Conservation (phyloP, 2,888 invertebrate species). For the Morinoia aosen region DNA sequence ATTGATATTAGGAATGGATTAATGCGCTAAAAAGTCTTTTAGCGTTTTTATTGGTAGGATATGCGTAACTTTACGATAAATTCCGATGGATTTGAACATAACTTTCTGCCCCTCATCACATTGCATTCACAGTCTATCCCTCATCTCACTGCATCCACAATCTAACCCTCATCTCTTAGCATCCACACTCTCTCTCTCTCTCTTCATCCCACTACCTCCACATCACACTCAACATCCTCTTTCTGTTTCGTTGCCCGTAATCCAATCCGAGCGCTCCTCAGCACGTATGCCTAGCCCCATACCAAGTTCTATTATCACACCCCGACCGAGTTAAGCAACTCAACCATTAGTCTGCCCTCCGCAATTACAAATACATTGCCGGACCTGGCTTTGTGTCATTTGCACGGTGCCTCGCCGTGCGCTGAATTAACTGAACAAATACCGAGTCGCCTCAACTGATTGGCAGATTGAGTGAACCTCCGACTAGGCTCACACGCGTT, state of each 20-base stretch:
- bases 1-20: too few species aligned
- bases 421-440: constrained; percentile 12
- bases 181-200: too few species aligned
- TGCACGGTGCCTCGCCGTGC: not conserved
- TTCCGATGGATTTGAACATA: too few species aligned
- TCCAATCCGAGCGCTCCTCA: not conserved
- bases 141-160: too few species aligned
- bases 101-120: too few species aligned
- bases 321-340: not conserved
- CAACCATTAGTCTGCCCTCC: not conserved
- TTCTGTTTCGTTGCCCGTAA: not conserved
- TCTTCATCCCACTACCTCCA: too few species aligned
- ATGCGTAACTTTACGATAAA: too few species aligned
- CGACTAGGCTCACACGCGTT: not conserved
- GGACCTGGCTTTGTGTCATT: not conserved
- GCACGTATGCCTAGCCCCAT: not conserved
- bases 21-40: too few species aligned
- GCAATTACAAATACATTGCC: not conserved
- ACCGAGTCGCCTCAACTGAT: not conserved
- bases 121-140: not conserved
- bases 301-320: not conserved
- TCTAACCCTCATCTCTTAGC: too few species aligned
- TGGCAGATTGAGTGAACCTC: not conserved
- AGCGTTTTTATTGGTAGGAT: too few species aligned
- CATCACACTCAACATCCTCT: not conserved